Percentiles rank a stretch among this genome's conserved stretches.
These are phyloP conservation scores for Brachypodius melanocephalos DNA, from an alignment of 2,113 vertebrate species.

Conservation along the genomic window DNA sequence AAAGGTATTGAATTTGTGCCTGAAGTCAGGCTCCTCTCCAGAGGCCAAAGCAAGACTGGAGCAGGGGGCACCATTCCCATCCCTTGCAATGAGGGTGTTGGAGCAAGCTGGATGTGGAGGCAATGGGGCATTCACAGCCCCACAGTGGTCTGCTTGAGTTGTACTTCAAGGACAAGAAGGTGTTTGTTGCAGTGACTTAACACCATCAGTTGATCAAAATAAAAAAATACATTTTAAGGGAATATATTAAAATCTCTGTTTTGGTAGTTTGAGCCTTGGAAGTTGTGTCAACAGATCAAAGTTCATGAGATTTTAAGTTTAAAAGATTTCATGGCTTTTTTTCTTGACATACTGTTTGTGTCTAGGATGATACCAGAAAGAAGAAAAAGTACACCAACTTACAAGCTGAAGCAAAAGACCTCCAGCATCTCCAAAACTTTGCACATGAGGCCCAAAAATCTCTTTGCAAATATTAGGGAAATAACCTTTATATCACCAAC, in stretches of 20 bases:
- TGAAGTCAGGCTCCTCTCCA: neutral
- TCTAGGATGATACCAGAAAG: neutral
- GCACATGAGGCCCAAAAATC: neutral
- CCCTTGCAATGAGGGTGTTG: neutral
- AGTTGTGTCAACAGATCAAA: neutral
- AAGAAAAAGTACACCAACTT: neutral
- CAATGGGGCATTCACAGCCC: too few relatives aligned
- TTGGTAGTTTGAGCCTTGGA: neutral
- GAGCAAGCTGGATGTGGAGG: neutral
- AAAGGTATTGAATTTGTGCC: neutral
- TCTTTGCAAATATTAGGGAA: neutral
- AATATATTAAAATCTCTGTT: neutral
- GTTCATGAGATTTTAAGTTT: neutral
- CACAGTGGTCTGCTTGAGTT: accelerated
- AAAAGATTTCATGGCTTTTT: neutral
- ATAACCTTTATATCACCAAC: neutral
- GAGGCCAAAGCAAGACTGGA: neutral
- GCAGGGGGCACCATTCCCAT: accelerated
- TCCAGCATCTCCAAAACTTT: neutral
- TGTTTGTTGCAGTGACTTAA: neutral
- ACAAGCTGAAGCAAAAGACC: neutral
- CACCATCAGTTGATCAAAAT: neutral
- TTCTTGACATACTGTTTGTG: neutral
- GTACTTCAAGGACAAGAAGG: neutral
- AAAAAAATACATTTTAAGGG: neutral